Evolutionary conservation across 2,797 vertebrate genomes (phyloP), one percentile per base, ranked within the genome.

Genomic region (Pseudocheirus occidentalis): DNA sequence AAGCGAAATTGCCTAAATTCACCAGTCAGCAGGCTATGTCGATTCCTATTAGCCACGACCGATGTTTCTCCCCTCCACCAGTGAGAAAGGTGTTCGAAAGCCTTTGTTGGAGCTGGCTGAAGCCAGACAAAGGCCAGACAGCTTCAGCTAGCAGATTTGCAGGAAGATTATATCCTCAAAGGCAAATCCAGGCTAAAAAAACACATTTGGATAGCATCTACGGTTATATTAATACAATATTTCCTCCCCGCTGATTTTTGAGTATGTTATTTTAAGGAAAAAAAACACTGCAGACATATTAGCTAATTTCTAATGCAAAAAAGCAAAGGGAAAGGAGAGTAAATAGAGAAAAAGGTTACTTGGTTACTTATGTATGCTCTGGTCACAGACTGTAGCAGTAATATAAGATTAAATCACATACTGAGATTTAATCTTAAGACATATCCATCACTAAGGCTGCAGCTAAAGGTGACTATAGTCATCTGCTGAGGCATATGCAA

Each of bases 71-170:
- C 40, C 98, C 96, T 98, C 98, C 98, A 98, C 98, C 96, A 97
- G 95, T 98, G 98, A 98, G 98, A 98, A 99, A 99, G 98, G 98
- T 99, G 99, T 98, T 98, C 97, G 52, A 89, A 95, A 66, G 96
- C 98, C 98, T 99, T 99, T 99, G 98, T 99, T 99, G 98, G 97
- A 98, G 97, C 94, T 96, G 96, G 97, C 95, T 93, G 98, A 98
- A 98, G 96, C 98, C 99, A 99, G 98, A 99, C 98, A 99, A 98
- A 96, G 90, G 96, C 98, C 98, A 99, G 99, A 99, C 98, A 99
- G 98, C 93, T 98, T 98, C 98, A 98, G 98, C 97, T 98, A 98
- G 97, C 98, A 98, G 98, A 99, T 99, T 98, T 98, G 96, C 95
- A 98, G 98, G 98, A 98, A 99, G 98, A 98, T 99, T 99, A 99